Evolutionary conservation across 1,140 invertebrate species (phyloP).

Genomic region (Euura lappo): DNA sequence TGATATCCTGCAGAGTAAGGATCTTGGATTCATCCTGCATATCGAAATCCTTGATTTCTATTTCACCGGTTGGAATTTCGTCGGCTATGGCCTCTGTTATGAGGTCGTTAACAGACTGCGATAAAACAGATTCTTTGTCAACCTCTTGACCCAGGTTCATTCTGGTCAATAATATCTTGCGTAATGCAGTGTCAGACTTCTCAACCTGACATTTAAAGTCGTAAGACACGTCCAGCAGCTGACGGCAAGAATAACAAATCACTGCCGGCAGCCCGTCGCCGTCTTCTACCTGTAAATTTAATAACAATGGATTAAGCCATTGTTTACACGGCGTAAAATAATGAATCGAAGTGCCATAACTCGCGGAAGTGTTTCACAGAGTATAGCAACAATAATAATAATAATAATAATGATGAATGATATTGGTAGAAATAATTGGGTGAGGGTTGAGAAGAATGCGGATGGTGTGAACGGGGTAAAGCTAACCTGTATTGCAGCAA

Average conservation of each 20-base stretch:
- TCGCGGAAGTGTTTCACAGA: neutral
- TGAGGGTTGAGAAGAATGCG: neutral
- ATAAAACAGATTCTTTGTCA: constrained; percentile 13
- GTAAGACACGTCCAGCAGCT: constrained; percentile 51
- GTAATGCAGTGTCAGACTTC: constrained; percentile 47
- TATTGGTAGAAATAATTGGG: constrained; percentile 13
- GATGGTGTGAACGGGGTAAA: neutral
- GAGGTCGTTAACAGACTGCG: constrained; percentile 22
- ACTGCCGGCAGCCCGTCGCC: constrained; percentile 54
- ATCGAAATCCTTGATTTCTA: constrained; percentile 8
- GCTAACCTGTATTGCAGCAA: constrained; percentile 53
- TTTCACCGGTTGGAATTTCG: constrained; percentile 16
- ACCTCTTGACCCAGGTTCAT: constrained; percentile 9
- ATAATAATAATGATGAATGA: neutral
- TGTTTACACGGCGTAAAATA: neutral
- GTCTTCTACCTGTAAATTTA: constrained; percentile 46
- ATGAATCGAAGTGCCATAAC: too few species aligned
- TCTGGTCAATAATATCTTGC: constrained; percentile 28
- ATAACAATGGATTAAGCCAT: neutral
- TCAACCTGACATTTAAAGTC: constrained; percentile 58
- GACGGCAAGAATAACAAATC: constrained; percentile 53
- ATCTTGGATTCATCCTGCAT: neutral
- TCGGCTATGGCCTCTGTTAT: constrained; percentile 26
- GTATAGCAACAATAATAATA: neutral
- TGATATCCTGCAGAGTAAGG: neutral